These are phyloP conservation scores for Pherbina coryleti DNA, from an alignment of 2,888 invertebrate species.

Conservation along the genomic window DNA sequence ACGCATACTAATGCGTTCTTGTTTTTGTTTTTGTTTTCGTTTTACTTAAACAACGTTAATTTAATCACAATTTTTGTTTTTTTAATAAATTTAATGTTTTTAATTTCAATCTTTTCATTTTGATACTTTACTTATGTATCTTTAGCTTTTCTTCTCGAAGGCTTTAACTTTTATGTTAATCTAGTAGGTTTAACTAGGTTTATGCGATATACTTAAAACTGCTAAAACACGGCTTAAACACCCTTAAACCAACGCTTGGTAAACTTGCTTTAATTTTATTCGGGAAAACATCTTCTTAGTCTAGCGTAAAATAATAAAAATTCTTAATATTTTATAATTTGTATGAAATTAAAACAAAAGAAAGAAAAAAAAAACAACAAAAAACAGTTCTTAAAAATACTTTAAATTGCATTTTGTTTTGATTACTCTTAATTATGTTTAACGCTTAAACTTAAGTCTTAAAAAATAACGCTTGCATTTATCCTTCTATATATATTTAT, in stretches of 20 bases:
- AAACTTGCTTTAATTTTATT: not conserved
- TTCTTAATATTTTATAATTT: not conserved
- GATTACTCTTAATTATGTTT: not conserved
- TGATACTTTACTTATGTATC: not conserved
- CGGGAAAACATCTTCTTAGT: too few species aligned
- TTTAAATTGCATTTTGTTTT: not conserved
- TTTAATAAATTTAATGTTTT: not conserved
- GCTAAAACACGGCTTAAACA: constrained; percentile 6
- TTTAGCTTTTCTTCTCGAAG: constrained; percentile 9
- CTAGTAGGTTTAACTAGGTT: too few species aligned
- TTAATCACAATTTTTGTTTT: not conserved
- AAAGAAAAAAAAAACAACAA: not conserved
- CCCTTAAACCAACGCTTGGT: not conserved
- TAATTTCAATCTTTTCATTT: not conserved
- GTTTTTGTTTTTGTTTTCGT: too few species aligned
- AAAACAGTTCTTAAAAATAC: constrained; percentile 8
- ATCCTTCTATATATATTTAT: constrained; percentile 13
- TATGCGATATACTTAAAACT: not conserved
- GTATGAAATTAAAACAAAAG: too few species aligned
- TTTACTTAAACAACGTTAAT: not conserved
- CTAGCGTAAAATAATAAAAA: not conserved
- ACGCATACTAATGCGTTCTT: too few species aligned
- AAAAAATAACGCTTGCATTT: not conserved
- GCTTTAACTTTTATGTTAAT: too few species aligned
- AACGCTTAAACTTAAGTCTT: constrained; percentile 7